Percentiles rank a stretch among this genome's conserved stretches.
These are phyloP conservation scores for Colletes gigas DNA, from an alignment of 1,140 invertebrate genomes.

Conservation along the genomic window DNA sequence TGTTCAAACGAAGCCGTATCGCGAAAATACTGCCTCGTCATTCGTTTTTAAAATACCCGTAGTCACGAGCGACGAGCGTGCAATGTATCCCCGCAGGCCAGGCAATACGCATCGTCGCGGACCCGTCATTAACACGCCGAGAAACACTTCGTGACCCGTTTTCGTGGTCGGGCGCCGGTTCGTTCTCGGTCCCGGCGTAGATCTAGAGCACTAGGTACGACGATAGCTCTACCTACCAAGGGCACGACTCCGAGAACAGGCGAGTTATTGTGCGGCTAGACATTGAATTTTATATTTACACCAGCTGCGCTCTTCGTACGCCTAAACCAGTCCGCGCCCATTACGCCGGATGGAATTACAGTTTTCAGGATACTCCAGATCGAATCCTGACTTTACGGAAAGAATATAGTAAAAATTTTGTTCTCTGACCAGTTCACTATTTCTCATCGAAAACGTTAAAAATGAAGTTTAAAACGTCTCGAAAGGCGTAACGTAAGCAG, in stretches of 20 bases:
- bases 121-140: constrained; percentile 50
- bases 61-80: constrained; percentile 24
- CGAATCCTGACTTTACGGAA: too few species aligned
- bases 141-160: constrained; percentile 59
- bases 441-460: too few species aligned
- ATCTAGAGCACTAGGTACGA: constrained; percentile 46
- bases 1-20: constrained; percentile 71
- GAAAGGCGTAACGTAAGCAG: too few species aligned
- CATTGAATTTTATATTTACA: constrained; percentile 26
- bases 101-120: background rate
- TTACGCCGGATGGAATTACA: constrained; percentile 15
- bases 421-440: too few species aligned
- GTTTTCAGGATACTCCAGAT: background rate
- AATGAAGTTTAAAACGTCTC: too few species aligned
- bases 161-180: constrained; percentile 18
- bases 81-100: background rate
- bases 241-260: background rate
- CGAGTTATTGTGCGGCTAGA: constrained; percentile 20
- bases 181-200: background rate
- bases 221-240: constrained; percentile 1
- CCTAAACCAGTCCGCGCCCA: background rate
- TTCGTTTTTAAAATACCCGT: constrained; percentile 71
- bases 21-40: constrained; percentile 73
- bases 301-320: background rate
- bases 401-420: too few species aligned